These are phyloP conservation scores for Drosophila rubida DNA, from an alignment of 2,888 invertebrate species.

Conservation along the genomic window DNA sequence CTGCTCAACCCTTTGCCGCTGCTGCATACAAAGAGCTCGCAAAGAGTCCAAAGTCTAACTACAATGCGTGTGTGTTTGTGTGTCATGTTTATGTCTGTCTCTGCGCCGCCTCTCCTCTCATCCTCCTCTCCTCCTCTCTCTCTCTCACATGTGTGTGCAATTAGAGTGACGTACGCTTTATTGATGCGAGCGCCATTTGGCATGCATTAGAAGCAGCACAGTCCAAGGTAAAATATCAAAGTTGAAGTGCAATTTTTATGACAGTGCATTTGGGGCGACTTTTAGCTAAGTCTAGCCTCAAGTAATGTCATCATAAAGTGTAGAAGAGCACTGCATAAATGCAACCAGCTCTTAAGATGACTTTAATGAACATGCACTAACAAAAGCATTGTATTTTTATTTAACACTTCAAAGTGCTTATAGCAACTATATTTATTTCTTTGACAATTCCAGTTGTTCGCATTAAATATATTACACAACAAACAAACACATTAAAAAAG, in stretches of 20 bases:
- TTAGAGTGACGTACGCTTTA: slow-evolving; percentile 78
- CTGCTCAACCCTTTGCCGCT: slow-evolving; percentile 27
- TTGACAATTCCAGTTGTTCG: no score
- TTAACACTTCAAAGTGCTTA: no score
- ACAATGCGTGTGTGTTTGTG: slow-evolving; percentile 51
- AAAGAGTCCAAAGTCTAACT: slow-evolving; percentile 57
- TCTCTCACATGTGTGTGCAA: slow-evolving; percentile 51
- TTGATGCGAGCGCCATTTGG: slow-evolving; percentile 77
- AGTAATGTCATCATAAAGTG: slow-evolving; percentile 16
- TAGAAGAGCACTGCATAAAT: background rate
- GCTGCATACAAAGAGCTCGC: slow-evolving; percentile 59
- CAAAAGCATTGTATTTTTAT: background rate
- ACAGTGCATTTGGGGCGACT: slow-evolving; percentile 26
- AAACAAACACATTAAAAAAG: no score
- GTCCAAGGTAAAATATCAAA: slow-evolving; percentile 77
- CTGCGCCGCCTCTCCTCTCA: slow-evolving; percentile 2
- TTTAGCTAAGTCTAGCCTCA: slow-evolving; percentile 19
- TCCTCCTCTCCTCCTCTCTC: background rate
- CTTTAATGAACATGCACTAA: background rate
- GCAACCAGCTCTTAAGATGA: background rate
- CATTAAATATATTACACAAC: no score
- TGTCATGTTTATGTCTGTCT: slow-evolving; percentile 21
- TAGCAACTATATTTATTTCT: no score
- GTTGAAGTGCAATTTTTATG: slow-evolving; percentile 72
- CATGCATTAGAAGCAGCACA: slow-evolving; percentile 70